Base-by-base conservation (phyloP, 1,140 invertebrate species). In the Drosophila lacertosa region DNA sequence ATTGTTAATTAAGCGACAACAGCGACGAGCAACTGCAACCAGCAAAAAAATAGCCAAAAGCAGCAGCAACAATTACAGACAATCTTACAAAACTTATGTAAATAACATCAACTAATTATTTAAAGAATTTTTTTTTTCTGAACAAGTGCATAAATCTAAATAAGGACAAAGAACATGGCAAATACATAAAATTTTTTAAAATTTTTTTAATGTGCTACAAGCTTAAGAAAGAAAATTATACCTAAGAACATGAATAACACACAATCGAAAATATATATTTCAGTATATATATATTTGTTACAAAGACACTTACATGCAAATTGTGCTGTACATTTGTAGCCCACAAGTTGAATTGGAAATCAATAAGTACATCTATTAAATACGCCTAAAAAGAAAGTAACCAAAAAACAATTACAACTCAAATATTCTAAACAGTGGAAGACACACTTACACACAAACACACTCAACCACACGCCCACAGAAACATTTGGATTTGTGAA, bases 1-100 rank as follows among this genome's bases (percentile, higher is more conserved):
- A 70, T 68, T 86, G 72, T 83, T 77, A 80, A 89, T 90, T 88
- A 74, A 73, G 55, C 74, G 69, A 75, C 58, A 72, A 68, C 60
- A 70, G 35, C 48, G 22, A 63, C 40, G 39, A 79, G 29, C 53
- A 60, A 20, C 63, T 65, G 42, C 54, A 47, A 20, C n/a, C 13
- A 40, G 22, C 26, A 9, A 9, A 2, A 29, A 29, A 9, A 7
- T 7, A 5, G 24, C 24, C 1, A 5, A 26, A 5, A 26, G 24
- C 24, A 26, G 3, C 24, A 20, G 13, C n/a, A 63, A 26, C 20
- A 33, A 42, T 44, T 45, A 0, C 5, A 22, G 37, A 18, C 16
- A 26, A 39, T 29, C 26, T 29, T 29, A 1, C n/a, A 24, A 39
- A 7, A 39, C 11, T 22, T 20, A 53, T 39, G 35, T 29, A 37